phyloP scores from a whole-genome alignment of 2,113 vertebrate genomes.

The Myotis lucifugus region DNA sequence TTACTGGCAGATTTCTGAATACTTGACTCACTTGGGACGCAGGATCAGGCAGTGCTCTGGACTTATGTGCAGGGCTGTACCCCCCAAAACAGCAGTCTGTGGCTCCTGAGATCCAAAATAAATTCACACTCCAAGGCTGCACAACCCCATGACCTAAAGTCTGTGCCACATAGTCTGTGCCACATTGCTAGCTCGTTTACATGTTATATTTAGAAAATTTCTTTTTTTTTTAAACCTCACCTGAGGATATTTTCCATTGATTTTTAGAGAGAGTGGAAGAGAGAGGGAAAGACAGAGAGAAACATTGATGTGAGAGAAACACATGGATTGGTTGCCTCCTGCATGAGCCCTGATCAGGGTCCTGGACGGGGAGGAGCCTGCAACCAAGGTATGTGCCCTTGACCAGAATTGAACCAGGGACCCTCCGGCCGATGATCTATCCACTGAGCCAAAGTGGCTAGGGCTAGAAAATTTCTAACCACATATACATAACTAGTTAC shows the following conservation, averaged over 20 bases:
- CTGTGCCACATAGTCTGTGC: not conserved
- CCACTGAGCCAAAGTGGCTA: no score
- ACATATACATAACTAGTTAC: not conserved
- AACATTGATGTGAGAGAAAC: no score
- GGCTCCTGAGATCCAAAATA: not conserved
- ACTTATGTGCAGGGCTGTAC: not conserved
- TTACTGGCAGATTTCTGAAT: not conserved
- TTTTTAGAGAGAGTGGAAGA: no score
- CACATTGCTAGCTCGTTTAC: not conserved
- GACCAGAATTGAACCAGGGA: no score
- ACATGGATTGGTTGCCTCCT: no score
- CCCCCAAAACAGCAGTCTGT: not conserved
- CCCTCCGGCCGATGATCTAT: no score
- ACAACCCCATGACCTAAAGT: not conserved
- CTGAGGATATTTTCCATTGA: no score
- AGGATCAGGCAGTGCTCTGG: not conserved
- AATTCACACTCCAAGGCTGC: not conserved
- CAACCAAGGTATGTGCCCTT: no score
- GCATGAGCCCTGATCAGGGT: no score
- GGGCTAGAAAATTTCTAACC: not conserved
- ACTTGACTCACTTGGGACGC: not conserved
- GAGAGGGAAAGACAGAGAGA: no score
- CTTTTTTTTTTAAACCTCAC: not conserved
- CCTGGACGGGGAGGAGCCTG: no score
- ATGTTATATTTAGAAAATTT: not conserved